Conservation (phyloP, 2,113 vertebrate genomes). For the Ceyx melanurus region DNA sequence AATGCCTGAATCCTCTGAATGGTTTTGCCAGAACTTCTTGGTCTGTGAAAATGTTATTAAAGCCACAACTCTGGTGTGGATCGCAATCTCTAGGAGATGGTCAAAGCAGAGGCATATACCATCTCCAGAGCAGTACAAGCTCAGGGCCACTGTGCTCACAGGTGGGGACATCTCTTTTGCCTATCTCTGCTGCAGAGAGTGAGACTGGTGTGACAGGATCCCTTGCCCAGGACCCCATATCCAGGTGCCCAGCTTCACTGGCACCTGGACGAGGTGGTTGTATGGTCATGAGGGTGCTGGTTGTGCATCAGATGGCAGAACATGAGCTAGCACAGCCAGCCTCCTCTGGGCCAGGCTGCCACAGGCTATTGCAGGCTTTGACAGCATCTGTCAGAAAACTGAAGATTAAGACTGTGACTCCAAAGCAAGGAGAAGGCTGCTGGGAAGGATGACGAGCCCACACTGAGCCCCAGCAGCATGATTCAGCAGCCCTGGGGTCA, state of each 20-base stretch:
- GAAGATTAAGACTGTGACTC: neutral
- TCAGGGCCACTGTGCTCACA: neutral
- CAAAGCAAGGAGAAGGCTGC: neutral
- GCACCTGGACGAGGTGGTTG: neutral
- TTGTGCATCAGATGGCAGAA: neutral
- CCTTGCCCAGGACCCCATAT: neutral
- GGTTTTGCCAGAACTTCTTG: neutral
- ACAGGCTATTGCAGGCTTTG: neutral
- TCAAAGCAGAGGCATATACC: neutral
- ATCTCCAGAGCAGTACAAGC: fast-evolving
- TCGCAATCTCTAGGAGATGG: neutral
- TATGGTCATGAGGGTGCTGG: neutral
- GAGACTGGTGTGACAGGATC: fast-evolving
- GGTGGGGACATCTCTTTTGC: fast-evolving
- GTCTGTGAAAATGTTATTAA: neutral
- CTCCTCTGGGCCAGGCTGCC: neutral
- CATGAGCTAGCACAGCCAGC: neutral
- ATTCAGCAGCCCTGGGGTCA: slow-evolving; percentile 36
- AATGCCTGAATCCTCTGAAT: neutral
- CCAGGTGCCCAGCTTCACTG: neutral
- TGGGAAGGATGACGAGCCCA: neutral
- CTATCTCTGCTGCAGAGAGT: neutral
- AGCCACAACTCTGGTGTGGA: neutral
- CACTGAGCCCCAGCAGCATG: neutral
- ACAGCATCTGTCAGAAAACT: neutral